Base-by-base conservation (phyloP, 2,888 invertebrate genomes). In the Cosmia pyralina region DNA sequence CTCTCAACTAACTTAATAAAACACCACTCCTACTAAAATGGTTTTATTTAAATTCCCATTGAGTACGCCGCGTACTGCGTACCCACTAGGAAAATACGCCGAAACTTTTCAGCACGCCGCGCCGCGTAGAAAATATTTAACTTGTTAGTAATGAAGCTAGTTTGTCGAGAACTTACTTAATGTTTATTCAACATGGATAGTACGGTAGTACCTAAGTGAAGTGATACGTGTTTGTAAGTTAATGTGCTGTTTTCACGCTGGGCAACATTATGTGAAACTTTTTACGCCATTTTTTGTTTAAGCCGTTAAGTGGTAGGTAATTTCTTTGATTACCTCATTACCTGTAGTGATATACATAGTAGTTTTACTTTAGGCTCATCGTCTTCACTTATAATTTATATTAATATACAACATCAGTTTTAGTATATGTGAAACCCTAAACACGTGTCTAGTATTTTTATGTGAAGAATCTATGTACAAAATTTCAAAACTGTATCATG, bases 11-110 rank as follows among this genome's bases (percentile, higher is more conserved):
- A 19, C 13, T 8, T 6, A 53, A 78, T 53, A 22, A 0, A 70
- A 73, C 46, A 73, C 41, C 41, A 53, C 63, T 63, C n/a, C 11
- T 1, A 58, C 38, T 65, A 41, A 55, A 62, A 62, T 19, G 41
- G 11, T 75, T 75, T 76, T 48, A 81, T 81, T 65, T 4, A 68
- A 78, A 81, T 81, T 69, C 78, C 69, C 52, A 79, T 81, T 81
- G 44, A 66, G 34, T 58, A 81, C 77, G 82, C 77, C 62, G 57
- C 28, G 11, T 4, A 13, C 57, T 53, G 46, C 34, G 64, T 77
- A 50, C 15, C 19, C 17, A 53, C 17, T 69, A 77, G 77, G 78
- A 77, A 70, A 77, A 46, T 76, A 81, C 50, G 53, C 55, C 58
- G 5, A 22, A 67, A 60, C 50, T 72, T 82, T 82, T 46, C 10